Base-by-base conservation (phyloP, 2,888 invertebrate species). In the Mongoloraphidia duomilia region DNA sequence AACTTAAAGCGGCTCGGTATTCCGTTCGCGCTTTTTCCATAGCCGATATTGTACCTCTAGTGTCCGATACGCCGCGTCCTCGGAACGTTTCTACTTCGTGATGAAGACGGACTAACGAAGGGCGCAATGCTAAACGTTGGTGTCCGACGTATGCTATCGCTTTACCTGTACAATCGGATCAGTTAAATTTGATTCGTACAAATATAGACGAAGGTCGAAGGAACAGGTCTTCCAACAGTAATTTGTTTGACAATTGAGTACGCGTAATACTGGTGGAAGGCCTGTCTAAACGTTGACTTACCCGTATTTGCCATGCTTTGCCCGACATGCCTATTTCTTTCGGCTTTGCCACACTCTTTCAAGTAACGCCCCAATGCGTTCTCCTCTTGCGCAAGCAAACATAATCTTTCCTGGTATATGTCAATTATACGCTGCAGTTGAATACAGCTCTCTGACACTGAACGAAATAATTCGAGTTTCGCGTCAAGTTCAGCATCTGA, bases 71-170 rank as follows among this genome's bases (percentile, higher is more conserved):
- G 1, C 97, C 98, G 52, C 94, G 80, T 55, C 84, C 85, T 58
- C 92, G 77, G 70, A 97, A 99, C 11, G 97, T 96, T 65, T 97
- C 96, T n/a, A 98, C 89, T 68, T 89, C 88, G 65, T 94, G 93
- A 67, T 94, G 91, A 52, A 98, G 76, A 56, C 94, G 74, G 45
- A 90, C 73, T 44, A 97, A 67, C 6, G 96, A 92, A 44, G 85
- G 82, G 57, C 94, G 77, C 33, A 95, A 74, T 8, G 87, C 82
- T 64, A 94, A 77, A 55, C 94, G 79, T 64, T 97, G 95, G 62
- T 96, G 95, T 1, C 96, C 91, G 34, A 36, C 38, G 33, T 49
- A 48, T 26, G 48, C 36, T n/a, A 48, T 37, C 8, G 48, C 48
- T 42, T 48, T 48, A 26, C 26, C 26, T 26, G 26, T 26, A 26